These are phyloP conservation scores for Spatula versicolor DNA, from an alignment of 2,797 vertebrate species.

Conservation along the genomic window DNA sequence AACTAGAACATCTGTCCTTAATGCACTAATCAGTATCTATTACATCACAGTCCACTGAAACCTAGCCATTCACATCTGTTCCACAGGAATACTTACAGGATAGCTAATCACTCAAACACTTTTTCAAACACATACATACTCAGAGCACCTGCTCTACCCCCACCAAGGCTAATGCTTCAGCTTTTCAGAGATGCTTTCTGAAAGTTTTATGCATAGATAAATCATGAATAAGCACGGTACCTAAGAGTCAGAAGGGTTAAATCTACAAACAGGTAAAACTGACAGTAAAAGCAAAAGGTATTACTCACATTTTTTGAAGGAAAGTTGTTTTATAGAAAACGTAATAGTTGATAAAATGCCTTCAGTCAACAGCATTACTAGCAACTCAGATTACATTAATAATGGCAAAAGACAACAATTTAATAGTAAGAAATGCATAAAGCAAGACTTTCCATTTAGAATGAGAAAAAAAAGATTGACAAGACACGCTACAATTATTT, in stretches of 20 bases:
- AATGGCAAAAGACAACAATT: background rate
- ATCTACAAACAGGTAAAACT: background rate
- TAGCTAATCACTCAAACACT: background rate
- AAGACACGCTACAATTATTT: background rate
- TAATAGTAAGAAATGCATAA: background rate
- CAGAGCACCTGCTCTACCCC: background rate
- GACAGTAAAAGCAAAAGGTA: background rate
- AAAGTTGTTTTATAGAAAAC: rapidly evolving
- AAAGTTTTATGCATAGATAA: background rate
- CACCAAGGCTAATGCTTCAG: background rate
- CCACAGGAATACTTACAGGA: background rate
- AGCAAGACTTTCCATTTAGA: background rate
- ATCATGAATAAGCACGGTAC: background rate
- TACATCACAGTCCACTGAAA: background rate
- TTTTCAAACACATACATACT: background rate
- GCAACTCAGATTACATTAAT: background rate
- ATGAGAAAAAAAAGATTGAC: background rate
- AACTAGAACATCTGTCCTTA: background rate
- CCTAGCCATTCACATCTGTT: background rate
- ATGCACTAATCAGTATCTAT: background rate
- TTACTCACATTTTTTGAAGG: background rate
- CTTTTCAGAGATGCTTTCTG: background rate
- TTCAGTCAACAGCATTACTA: background rate
- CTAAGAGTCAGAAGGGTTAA: background rate
- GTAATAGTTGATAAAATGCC: rapidly evolving